phyloP scores from a whole-genome alignment of 2,888 invertebrate species.

The Cartodere bifasciata region DNA sequence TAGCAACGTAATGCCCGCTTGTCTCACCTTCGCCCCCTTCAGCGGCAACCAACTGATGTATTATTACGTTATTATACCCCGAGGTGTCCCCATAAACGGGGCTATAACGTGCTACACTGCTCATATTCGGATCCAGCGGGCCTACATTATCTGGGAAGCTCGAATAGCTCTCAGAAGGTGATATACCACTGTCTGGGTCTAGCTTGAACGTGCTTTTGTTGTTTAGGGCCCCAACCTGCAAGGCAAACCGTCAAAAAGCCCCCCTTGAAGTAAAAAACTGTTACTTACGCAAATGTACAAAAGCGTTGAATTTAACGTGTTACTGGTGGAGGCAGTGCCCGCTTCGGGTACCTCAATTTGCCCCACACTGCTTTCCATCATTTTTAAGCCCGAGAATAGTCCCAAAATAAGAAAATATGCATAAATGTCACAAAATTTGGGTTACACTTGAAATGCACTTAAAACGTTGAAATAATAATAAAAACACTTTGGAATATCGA shows the following conservation, averaged over 20 bases:
- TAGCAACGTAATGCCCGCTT: constrained; percentile 16
- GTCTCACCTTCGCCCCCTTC: constrained; percentile 14
- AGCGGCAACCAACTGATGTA: constrained; percentile 27
- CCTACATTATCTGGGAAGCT: constrained; percentile 31
- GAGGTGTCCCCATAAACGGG: constrained; percentile 36
- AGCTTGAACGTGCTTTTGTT: constrained; percentile 29
- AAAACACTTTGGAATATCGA: no score
- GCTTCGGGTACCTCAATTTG: no score
- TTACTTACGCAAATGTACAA: constrained; percentile 10
- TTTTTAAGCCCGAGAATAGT: no score
- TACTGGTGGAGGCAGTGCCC: no score
- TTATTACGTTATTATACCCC: constrained; percentile 28
- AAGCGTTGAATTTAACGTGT: constrained; percentile 9
- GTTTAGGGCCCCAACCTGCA: constrained; percentile 33
- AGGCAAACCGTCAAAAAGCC: no score
- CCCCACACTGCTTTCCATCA: no score
- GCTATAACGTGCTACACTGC: constrained; percentile 48
- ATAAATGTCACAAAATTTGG: no score
- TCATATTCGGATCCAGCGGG: constrained; percentile 39
- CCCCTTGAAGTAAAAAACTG: no score
- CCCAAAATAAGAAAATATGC: no score
- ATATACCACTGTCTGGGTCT: constrained; percentile 18
- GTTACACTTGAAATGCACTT: no score
- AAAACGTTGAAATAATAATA: no score
- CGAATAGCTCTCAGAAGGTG: constrained; percentile 16